Conservation (phyloP, 1,140 invertebrate genomes). For the Stegodyphus dumicola region DNA sequence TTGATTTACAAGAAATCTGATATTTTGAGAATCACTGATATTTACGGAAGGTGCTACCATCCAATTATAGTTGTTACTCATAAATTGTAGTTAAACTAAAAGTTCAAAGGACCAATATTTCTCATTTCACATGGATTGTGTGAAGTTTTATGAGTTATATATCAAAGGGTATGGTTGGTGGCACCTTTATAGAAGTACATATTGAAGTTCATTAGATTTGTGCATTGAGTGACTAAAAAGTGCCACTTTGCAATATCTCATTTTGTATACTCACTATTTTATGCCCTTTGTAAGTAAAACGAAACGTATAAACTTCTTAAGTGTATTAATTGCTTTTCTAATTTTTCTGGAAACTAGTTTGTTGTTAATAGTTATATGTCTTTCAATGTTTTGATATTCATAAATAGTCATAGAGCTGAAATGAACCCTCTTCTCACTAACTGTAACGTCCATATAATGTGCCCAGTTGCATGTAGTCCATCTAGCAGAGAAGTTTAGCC, state of each 20-base stretch:
- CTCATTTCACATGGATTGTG: too few relatives aligned
- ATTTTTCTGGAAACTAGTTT: conserved; percentile 16
- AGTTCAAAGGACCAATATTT: conserved; percentile 19
- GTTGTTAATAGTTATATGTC: conserved; percentile 4
- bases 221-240: conserved; percentile 6
- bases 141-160: too few relatives aligned
- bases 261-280: conserved; percentile 9
- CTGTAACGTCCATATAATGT: conserved; percentile 28
- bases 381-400: conserved; percentile 18
- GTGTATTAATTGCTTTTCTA: conserved; percentile 27
- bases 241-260: conserved; percentile 26
- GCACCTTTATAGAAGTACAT: neutral
- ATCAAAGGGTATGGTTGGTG: neutral
- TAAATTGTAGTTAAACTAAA: neutral
- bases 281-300: conserved; percentile 2
- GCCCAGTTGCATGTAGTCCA: conserved; percentile 2
- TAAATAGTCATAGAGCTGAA: neutral
- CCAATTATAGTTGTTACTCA: too few relatives aligned
- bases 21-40: conserved; percentile 11
- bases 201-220: conserved; percentile 10
- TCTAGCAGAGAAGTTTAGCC: neutral
- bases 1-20: too few relatives aligned
- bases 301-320: neutral
- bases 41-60: neutral
- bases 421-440: conserved; percentile 16